Evolutionary conservation across 2,888 invertebrate species (phyloP).

Genomic region (Luperina nickerlii): DNA sequence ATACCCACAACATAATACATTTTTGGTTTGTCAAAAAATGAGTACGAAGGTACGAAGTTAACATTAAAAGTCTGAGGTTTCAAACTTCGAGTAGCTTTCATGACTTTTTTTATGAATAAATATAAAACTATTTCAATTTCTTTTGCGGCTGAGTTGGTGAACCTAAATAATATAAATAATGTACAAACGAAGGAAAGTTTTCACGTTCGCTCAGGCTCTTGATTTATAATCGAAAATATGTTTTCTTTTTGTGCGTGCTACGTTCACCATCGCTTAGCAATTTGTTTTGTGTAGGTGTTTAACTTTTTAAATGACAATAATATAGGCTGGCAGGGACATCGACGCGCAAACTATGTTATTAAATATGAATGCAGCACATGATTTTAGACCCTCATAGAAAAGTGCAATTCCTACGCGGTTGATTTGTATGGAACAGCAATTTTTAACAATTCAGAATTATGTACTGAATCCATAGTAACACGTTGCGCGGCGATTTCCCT

Average conservation of each 20-base stretch:
- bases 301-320: background rate
- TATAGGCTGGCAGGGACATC: background rate
- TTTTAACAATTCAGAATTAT: background rate
- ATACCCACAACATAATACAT: constrained; percentile 28
- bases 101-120: constrained; percentile 15
- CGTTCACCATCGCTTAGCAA: background rate
- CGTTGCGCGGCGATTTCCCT: background rate
- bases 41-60: constrained; percentile 25
- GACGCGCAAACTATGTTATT: background rate
- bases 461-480: background rate
- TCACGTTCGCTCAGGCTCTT: constrained; percentile 9
- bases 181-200: constrained; percentile 15
- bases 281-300: background rate
- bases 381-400: background rate
- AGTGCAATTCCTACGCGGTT: background rate
- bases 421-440: background rate
- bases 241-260: constrained; percentile 9
- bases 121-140: constrained; percentile 38
- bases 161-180: constrained; percentile 32
- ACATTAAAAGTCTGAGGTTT: constrained; percentile 11
- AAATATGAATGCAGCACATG: background rate
- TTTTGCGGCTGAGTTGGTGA: constrained; percentile 16
- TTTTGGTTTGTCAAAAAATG: constrained; percentile 19
- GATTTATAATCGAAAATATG: constrained; percentile 31
- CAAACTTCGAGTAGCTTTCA: background rate